Conservation (phyloP, 1,140 invertebrate genomes). For the Dysdera silvatica region DNA sequence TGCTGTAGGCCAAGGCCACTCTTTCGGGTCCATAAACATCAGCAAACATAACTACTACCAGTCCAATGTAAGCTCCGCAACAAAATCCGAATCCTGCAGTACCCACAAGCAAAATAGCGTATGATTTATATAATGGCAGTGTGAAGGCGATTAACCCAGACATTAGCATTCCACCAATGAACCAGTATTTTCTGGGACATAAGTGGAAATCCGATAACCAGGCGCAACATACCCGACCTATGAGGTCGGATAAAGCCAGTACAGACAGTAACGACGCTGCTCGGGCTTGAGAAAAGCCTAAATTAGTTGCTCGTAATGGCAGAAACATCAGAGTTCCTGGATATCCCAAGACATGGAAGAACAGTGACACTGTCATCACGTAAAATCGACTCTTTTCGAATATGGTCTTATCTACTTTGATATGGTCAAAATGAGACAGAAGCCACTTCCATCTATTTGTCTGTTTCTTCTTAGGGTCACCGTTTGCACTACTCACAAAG, state of each 20-base stretch:
- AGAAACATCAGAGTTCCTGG: slow-evolving; percentile 31
- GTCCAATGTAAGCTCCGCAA: slow-evolving; percentile 32
- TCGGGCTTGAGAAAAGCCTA: slow-evolving; percentile 26
- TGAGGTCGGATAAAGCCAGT: slow-evolving; percentile 30
- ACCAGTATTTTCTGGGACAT: slow-evolving; percentile 32
- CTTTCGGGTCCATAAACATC: slow-evolving; percentile 27
- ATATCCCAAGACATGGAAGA: slow-evolving; percentile 27
- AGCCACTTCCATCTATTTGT: slow-evolving; percentile 3
- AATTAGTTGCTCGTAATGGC: slow-evolving; percentile 25
- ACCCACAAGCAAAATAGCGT: slow-evolving; percentile 18
- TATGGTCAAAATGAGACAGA: slow-evolving; percentile 1
- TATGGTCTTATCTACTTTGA: slow-evolving; percentile 27
- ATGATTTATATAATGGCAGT: slow-evolving; percentile 26
- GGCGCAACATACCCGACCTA: slow-evolving; percentile 29
- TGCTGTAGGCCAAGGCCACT: slow-evolving; percentile 27
- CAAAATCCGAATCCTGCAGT: slow-evolving; percentile 28
- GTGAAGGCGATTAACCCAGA: slow-evolving; percentile 28
- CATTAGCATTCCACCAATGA: slow-evolving; percentile 29
- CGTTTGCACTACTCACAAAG: background rate
- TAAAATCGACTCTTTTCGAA: slow-evolving; percentile 29
- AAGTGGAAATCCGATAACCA: slow-evolving; percentile 32
- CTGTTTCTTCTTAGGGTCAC: background rate
- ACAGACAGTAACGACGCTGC: slow-evolving; percentile 28
- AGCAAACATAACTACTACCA: slow-evolving; percentile 31
- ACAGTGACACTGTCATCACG: slow-evolving; percentile 30